Conservation (phyloP, 1,140 invertebrate genomes). For the Rhyzopertha dominica region DNA sequence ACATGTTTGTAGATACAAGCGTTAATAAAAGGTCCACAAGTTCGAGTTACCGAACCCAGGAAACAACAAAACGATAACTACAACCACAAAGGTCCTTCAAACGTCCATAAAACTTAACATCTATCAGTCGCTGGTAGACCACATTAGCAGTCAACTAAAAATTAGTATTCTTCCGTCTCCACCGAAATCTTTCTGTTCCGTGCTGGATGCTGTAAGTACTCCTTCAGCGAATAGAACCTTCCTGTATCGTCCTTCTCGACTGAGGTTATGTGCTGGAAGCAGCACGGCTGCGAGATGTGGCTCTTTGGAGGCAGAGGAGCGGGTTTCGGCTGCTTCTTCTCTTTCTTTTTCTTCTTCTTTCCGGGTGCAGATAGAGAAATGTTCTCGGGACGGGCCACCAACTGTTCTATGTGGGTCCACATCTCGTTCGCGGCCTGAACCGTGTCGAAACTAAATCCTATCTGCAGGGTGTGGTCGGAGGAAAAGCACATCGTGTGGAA, state of each 20-base stretch:
- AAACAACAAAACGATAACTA: too few relatives aligned
- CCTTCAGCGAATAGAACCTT: slow-evolving; percentile 64
- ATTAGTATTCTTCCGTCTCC: too few relatives aligned
- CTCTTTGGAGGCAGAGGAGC: slow-evolving; percentile 65
- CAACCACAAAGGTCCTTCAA: too few relatives aligned
- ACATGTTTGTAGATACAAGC: too few relatives aligned
- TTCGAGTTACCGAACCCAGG: too few relatives aligned
- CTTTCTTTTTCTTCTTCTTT: slow-evolving; percentile 55
- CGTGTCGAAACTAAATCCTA: slow-evolving; percentile 73
- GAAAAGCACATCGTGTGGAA: slow-evolving; percentile 84
- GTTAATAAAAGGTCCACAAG: too few relatives aligned
- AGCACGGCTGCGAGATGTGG: slow-evolving; percentile 81
- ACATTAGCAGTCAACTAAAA: too few relatives aligned
- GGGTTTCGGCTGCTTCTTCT: slow-evolving; percentile 50
- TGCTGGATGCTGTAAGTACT: slow-evolving; percentile 30
- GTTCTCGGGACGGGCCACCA: slow-evolving; percentile 75
- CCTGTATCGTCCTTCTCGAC: slow-evolving; percentile 65
- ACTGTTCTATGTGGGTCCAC: slow-evolving; percentile 60
- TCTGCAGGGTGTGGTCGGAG: slow-evolving; percentile 57
- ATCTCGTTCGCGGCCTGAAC: slow-evolving; percentile 68
- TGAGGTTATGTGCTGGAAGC: slow-evolving; percentile 81
- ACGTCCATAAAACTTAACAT: too few relatives aligned
- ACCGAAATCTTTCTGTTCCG: too few relatives aligned
- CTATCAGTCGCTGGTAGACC: too few relatives aligned
- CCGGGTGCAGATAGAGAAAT: slow-evolving; percentile 69